Evolutionary conservation across 2,113 vertebrate species (phyloP).

Genomic region (Sprattus sprattus): DNA sequence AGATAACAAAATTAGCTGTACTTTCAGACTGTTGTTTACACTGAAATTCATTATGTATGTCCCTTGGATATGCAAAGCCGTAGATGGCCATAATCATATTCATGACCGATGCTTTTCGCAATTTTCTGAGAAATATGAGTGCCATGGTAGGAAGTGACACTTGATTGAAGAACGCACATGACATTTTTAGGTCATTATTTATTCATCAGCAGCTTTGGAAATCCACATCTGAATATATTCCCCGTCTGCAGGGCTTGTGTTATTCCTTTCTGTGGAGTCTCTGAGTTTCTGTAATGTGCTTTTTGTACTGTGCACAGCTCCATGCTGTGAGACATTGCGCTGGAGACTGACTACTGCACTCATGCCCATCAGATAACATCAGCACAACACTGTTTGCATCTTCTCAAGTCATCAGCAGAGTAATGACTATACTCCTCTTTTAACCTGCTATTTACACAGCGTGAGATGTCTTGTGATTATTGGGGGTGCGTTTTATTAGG

Average conservation of each 20-base stretch:
- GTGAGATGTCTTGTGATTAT: conserved; percentile 9
- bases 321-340: neutral
- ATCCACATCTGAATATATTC: conserved; percentile 62
- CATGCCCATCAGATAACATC: neutral
- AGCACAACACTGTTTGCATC: neutral
- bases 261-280: neutral
- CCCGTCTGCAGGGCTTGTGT: conserved; percentile 38
- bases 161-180: conserved; percentile 65
- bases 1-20: neutral
- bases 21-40: conserved; percentile 39
- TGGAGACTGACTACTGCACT: neutral
- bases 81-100: conserved; percentile 65
- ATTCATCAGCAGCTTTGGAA: conserved; percentile 58
- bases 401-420: neutral
- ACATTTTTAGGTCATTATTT: conserved; percentile 69
- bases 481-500: conserved; percentile 8
- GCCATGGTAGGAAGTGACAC: conserved; percentile 49
- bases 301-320: neutral
- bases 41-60: conserved; percentile 42
- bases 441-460: conserved; percentile 24
- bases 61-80: conserved; percentile 18
- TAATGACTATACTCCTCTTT: conserved; percentile 11
- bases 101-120: conserved; percentile 62
- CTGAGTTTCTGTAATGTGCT: conserved; percentile 1
- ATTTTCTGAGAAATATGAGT: conserved; percentile 63